These are phyloP conservation scores for Herminia tarsipennalis DNA, from an alignment of 2,888 invertebrate species.

Conservation along the genomic window DNA sequence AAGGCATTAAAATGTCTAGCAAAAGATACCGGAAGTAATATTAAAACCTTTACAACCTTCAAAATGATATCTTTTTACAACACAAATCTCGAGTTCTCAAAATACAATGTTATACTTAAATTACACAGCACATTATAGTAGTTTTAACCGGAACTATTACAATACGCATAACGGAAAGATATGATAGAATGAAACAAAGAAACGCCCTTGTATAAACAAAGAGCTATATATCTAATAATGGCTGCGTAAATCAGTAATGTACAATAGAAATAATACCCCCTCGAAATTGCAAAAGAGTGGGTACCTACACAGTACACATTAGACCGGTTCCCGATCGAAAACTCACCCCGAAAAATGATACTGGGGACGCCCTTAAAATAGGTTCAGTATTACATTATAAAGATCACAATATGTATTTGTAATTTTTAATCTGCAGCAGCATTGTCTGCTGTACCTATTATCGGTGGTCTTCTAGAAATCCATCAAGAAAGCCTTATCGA, in stretches of 20 bases:
- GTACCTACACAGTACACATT: no score
- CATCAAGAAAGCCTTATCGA: no score
- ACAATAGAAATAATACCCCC: neutral
- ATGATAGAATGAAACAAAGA: slow-evolving; percentile 26
- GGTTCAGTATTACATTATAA: no score
- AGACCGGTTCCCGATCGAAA: no score
- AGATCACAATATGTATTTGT: no score
- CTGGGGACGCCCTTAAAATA: no score
- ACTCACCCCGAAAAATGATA: no score
- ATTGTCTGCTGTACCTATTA: no score
- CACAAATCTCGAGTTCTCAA: neutral
- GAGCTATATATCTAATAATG: slow-evolving; percentile 9
- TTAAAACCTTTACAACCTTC: neutral
- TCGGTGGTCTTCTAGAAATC: no score
- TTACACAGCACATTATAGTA: slow-evolving; percentile 3
- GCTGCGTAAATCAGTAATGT: neutral
- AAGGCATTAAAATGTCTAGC: no score
- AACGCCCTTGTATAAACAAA: slow-evolving; percentile 32
- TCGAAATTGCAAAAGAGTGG: no score
- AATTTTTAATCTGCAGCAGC: no score
- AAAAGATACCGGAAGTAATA: neutral
- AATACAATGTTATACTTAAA: neutral
- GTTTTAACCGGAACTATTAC: slow-evolving; percentile 24
- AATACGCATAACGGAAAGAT: slow-evolving; percentile 3
- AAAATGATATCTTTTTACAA: neutral